These are phyloP conservation scores for Aleiodes sp. DNA, from an alignment of 1,140 invertebrate genomes.

Conservation along the genomic window DNA sequence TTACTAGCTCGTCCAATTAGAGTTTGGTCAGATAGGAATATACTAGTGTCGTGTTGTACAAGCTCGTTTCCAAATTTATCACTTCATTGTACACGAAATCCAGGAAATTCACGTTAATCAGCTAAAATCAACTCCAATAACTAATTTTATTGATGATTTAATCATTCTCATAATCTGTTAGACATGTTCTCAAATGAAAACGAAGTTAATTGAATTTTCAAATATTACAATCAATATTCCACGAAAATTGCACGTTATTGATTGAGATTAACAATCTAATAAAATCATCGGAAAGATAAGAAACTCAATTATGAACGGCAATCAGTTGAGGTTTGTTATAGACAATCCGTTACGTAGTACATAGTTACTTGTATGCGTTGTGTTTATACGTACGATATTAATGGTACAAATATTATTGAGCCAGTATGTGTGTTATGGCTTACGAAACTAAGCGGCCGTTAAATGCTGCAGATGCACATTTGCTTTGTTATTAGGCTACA, in stretches of 20 bases:
- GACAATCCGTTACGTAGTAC: background rate
- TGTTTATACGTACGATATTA: constrained; percentile 38
- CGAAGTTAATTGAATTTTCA: too few species aligned
- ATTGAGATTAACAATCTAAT: too few species aligned
- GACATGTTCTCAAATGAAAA: too few species aligned
- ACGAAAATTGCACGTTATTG: too few species aligned
- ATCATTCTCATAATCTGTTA: too few species aligned
- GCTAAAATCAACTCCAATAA: background rate
- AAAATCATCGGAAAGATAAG: too few species aligned
- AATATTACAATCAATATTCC: too few species aligned
- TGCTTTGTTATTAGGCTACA: constrained; percentile 21
- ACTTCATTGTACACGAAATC: background rate
- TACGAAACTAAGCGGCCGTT: constrained; percentile 36
- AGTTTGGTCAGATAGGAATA: constrained; percentile 16
- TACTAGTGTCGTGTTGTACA: too few species aligned
- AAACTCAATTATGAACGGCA: too few species aligned
- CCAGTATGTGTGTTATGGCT: constrained; percentile 21
- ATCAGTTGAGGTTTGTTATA: background rate
- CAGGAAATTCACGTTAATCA: background rate
- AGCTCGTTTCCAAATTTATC: background rate
- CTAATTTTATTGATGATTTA: too few species aligned
- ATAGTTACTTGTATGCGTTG: constrained; percentile 13
- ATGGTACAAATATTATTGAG: constrained; percentile 44
- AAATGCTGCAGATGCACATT: constrained; percentile 24
- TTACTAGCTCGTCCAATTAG: constrained; percentile 38